A percentile compares a stretch with the other conserved stretches of the same genome.
Conservation (phyloP, 2,797 vertebrate species). For the Eutrigla gurnardus region DNA sequence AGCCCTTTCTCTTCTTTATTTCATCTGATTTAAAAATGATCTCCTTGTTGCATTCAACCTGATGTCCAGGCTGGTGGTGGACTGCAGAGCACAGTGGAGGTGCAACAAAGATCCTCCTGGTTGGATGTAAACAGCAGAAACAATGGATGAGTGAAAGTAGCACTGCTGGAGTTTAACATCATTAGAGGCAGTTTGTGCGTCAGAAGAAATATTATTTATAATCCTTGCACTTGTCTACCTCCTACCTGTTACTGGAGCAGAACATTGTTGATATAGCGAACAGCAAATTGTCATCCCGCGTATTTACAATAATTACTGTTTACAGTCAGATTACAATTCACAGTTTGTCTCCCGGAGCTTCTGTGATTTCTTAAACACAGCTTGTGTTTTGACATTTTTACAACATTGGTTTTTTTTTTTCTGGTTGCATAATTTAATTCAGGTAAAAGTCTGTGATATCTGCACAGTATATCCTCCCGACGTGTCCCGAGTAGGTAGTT, state of each 20-base stretch:
- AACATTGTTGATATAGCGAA: conserved; percentile 1
- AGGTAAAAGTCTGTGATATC: not conserved
- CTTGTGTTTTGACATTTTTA: conserved; percentile 35
- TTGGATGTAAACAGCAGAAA: conserved; percentile 7
- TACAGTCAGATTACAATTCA: conserved; percentile 30
- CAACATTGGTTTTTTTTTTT: conserved; percentile 15
- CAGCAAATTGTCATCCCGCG: conserved; percentile 5
- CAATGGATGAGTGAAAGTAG: not conserved
- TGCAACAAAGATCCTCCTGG: not conserved
- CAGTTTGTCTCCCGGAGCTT: conserved; percentile 28
- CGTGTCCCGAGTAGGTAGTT: not conserved
- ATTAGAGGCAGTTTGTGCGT: not conserved
- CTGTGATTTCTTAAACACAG: conserved; percentile 42
- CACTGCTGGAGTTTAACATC: not conserved
- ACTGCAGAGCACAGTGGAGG: not conserved
- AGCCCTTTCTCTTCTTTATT: conserved; percentile 8
- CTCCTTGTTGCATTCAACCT: not conserved
- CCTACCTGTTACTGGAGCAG: not conserved
- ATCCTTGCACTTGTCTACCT: not conserved
- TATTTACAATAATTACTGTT: conserved; percentile 50
- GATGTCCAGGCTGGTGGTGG: not conserved
- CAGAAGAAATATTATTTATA: not conserved
- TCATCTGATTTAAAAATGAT: not conserved
- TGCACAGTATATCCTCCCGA: not conserved
- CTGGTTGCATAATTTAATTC: not conserved